phyloP scores from a whole-genome alignment of 2,888 invertebrate species.

The Lasioglossum figueresi region DNA sequence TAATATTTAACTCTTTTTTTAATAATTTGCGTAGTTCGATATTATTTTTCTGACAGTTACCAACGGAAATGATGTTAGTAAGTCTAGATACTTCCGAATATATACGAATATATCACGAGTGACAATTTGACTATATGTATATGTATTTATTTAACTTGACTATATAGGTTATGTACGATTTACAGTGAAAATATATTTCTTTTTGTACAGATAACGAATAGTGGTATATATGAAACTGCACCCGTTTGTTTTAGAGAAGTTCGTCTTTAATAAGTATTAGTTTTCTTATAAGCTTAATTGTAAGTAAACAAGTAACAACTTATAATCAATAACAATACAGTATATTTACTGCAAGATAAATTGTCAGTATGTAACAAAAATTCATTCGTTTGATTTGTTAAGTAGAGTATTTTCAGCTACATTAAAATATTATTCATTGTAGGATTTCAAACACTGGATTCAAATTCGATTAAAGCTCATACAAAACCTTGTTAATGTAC shows the following conservation, averaged over 20 bases:
- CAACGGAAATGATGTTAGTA: not conserved
- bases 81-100: not conserved
- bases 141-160: not conserved
- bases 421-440: not conserved
- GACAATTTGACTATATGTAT: not conserved
- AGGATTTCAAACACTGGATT: conserved; percentile 1
- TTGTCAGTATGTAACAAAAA: conserved; percentile 46
- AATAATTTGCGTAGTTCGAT: conserved; percentile 5
- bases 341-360: conserved; percentile 49
- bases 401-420: not conserved
- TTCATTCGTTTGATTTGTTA: conserved; percentile 14
- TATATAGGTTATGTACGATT: conserved; percentile 11
- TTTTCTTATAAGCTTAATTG: not conserved
- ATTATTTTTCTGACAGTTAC: not conserved
- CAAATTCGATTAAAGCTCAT: conserved; percentile 24
- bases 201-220: not conserved
- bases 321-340: conserved; percentile 50
- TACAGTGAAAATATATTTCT: not conserved
- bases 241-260: not conserved
- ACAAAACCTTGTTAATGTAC: conserved; percentile 34
- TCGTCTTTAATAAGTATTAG: not conserved
- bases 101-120: not conserved
- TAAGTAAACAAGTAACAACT: conserved; percentile 25
- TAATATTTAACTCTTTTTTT: conserved; percentile 5
- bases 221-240: not conserved